A percentile compares a stretch with the other conserved stretches of the same genome.
These are phyloP conservation scores for Gymnocypris eckloni DNA, from an alignment of 2,797 vertebrate species.

Conservation along the genomic window DNA sequence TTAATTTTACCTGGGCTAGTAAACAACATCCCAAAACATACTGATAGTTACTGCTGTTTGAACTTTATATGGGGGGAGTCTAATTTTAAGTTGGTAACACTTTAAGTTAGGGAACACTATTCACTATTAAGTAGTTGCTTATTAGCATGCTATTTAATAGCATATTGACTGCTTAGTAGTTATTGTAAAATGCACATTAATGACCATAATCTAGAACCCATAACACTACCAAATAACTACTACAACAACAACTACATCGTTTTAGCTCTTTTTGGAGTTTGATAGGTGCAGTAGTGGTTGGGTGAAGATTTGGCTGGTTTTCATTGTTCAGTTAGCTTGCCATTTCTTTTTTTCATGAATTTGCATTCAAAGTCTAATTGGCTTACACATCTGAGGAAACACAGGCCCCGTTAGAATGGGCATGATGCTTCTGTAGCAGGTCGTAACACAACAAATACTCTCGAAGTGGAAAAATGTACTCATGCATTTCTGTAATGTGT, in stretches of 20 bases:
- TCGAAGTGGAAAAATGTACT: conserved; percentile 41
- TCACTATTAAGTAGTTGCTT: no score
- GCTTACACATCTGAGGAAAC: not conserved
- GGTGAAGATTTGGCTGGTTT: conserved; percentile 63
- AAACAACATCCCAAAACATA: not conserved
- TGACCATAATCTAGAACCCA: no score
- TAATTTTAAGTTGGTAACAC: not conserved
- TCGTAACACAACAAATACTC: conserved; percentile 57
- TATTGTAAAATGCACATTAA: no score
- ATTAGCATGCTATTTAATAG: no score
- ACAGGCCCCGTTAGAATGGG: not conserved
- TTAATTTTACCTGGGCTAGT: not conserved
- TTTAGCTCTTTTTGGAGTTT: conserved; percentile 69
- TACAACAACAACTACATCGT: not conserved
- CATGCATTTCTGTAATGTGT: conserved; percentile 20
- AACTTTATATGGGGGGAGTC: not conserved
- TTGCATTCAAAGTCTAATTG: not conserved
- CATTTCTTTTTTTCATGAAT: not conserved
- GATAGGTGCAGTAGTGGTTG: conserved; percentile 69
- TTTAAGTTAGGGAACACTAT: no score
- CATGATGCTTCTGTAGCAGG: conserved; percentile 54
- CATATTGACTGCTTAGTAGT: no score
- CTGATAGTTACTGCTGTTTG: not conserved
- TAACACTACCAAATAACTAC: not conserved
- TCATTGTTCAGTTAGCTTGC: conserved; percentile 67